Evolutionary conservation across 64 coral and sea anemone genomes (phyloP), one percentile per base, ranked within the genome.

Genomic region (Porites australiensis): DNA sequence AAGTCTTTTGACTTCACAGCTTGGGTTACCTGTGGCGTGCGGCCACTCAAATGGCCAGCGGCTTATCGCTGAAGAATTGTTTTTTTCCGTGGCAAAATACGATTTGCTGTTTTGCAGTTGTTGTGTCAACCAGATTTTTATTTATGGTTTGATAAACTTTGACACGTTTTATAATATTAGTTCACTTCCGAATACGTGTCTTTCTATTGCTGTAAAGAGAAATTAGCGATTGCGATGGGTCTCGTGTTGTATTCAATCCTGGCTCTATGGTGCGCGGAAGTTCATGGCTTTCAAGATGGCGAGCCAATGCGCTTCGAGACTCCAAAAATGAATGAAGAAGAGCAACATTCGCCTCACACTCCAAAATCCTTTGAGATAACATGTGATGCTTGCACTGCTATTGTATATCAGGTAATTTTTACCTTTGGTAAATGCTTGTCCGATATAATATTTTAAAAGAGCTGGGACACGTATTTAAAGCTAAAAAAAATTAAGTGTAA

Each of bases 291-390:
- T 20, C 70, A 79, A 72, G 87, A 89, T 19, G 70, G 60, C 10
- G 80, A 99, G 75, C 94, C 94, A 10, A 99, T 99, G 98, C 82
- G 94, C 23, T 99, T 99, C 93, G 94, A 99, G 77, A 99, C 98
- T 37, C 94, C 98, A 8, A 94, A 96, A 58, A 94, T 99, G 98
- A 96, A 52, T 22, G 98, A 99, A 75, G 98, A 99, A 63, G 98
- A 99, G 57, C 94, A 99, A 16, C 95, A 96, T 70, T 99, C 98
- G 8, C 90, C 75, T 8, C 98, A 99, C 49, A 99, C 94, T 44
- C 98, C 98, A 37, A 88, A 77, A 12, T 94, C 94, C 3, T 99
- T 99, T 94, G 98, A 94, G 52, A 99, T 99, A 27, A 90, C 69
- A 43, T 99, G 98, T 91, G 98, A 99, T 58, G 91, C 98, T 20